Percentiles rank a stretch among this genome's conserved stretches.
phyloP scores from a whole-genome alignment of 2,113 vertebrate genomes.

The Otolemur garnettii region DNA sequence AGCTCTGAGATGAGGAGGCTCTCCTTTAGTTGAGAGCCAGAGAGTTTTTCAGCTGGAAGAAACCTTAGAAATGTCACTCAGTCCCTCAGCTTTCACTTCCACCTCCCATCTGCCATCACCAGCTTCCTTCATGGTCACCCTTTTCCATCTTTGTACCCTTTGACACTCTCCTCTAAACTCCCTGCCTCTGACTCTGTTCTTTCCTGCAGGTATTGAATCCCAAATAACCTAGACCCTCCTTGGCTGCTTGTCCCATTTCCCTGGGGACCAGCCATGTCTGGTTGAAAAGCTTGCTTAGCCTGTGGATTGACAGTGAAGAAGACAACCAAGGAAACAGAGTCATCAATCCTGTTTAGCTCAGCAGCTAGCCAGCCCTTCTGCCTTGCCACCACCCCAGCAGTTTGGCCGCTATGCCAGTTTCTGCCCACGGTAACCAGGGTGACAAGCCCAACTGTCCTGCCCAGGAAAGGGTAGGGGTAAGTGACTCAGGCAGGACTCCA shows the following conservation, averaged over 20 bases:
- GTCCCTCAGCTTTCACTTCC: not conserved
- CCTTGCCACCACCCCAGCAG: not conserved
- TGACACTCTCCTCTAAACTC: not conserved
- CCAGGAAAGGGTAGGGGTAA: not conserved
- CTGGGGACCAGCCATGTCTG: not conserved
- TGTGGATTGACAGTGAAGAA: not conserved
- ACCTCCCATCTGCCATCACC: not conserved
- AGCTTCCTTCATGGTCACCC: not conserved
- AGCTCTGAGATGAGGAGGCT: not conserved
- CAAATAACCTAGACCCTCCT: not conserved
- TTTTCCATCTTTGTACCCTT: not conserved
- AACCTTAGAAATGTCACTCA: not conserved
- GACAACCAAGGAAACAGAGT: slow-evolving; percentile 4
- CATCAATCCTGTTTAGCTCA: not conserved
- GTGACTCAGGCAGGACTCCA: not conserved
- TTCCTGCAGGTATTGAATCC: not conserved
- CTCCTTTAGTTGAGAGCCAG: not conserved
- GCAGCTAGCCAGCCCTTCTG: not conserved
- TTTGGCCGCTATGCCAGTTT: not conserved
- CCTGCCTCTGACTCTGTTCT: not conserved
- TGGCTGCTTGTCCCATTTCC: not conserved
- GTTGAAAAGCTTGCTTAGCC: slow-evolving; percentile 9
- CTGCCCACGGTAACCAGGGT: not conserved
- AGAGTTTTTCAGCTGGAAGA: slow-evolving; percentile 34
- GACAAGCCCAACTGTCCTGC: not conserved